Evolutionary conservation across 2,888 invertebrate genomes (phyloP), one percentile per base, ranked within the genome.

Genomic region (Cyaniris semiargus): DNA sequence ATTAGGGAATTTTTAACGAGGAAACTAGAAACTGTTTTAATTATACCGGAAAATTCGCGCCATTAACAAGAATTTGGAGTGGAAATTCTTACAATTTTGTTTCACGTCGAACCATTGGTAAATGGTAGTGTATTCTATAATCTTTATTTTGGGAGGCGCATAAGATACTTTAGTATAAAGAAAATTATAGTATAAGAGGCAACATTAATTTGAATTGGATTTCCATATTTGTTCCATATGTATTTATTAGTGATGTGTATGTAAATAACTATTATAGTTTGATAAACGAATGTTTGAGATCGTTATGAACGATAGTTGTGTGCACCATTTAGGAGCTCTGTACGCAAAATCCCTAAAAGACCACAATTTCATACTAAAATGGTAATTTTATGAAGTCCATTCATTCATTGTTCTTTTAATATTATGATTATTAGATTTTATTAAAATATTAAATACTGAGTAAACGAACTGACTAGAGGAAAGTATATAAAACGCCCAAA

Each of bases 261-360:
- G 66, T 66, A 66, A 66, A 31, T 66, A 66, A 66, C 13, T 66
- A 66, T 6, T 27, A 66, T 31, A 31, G 66, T 31, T 66, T 66
- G 27, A 15, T 66, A 44, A 1, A 66, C 27, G 66, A 31, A 66
- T 66, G 66, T 31, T 66, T 66, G 27, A 31, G 2, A 31, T 23
- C 3, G 23, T 60, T 60, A 60, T 13, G 23, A 60, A 60, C 58
- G n/a, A 21, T 21, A 10, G 0, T 3, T 60, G 60, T 21, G 13
- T 60, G n/a, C 6, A 60, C 60, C 8, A 60, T 60, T 58, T 21
- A 21, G 10, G 21, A 10, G 60, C n/a, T 56, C 6, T 1, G 56
- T 56, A 56, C 56, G 48, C 2, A 48, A 48, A 15, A 15, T 48
- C 48, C 38, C 2, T 48, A 48, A 44, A 15, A 48, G 15, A 48